These are phyloP conservation scores for Melanogrammus aeglefinus DNA, from an alignment of 2,797 vertebrate species.

Conservation along the genomic window DNA sequence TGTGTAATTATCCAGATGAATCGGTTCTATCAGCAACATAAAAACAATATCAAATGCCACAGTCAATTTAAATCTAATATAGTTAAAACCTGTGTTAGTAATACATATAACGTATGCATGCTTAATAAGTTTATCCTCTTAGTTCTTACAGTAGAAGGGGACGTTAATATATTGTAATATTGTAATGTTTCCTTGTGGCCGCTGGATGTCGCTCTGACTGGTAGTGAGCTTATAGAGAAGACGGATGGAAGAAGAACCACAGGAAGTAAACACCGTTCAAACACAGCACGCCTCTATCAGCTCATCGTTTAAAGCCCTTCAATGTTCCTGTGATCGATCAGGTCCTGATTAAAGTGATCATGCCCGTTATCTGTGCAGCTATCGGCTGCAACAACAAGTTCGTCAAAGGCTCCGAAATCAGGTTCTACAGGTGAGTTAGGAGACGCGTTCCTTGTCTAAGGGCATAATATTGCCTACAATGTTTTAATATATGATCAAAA, in stretches of 20 bases:
- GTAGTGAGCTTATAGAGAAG: not conserved
- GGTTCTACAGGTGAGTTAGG: slow-evolving; percentile 75
- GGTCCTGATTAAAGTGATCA: slow-evolving; percentile 27
- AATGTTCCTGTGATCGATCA: not conserved
- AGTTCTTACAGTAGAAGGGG: not conserved
- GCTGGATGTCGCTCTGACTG: not conserved
- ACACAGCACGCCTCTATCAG: fast-evolving
- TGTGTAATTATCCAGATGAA: no score
- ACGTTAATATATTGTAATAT: not conserved
- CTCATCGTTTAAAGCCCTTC: not conserved
- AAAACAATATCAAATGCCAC: not conserved
- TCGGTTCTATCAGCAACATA: not conserved
- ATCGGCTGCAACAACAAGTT: slow-evolving; percentile 77
- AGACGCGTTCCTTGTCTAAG: not conserved
- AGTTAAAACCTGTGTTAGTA: not conserved
- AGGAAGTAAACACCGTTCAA: not conserved
- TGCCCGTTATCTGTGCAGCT: slow-evolving; percentile 79
- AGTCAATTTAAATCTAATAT: not conserved
- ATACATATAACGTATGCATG: not conserved
- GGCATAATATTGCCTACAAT: not conserved
- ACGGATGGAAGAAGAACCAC: not conserved
- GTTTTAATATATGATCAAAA: no score
- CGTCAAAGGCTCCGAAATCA: slow-evolving; percentile 76
- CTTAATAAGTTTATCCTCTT: no score
- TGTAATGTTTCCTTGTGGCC: not conserved